A percentile compares a stretch with the other conserved stretches of the same genome.
phyloP scores from a whole-genome alignment of 2,888 invertebrate species.

The Leucania comma region DNA sequence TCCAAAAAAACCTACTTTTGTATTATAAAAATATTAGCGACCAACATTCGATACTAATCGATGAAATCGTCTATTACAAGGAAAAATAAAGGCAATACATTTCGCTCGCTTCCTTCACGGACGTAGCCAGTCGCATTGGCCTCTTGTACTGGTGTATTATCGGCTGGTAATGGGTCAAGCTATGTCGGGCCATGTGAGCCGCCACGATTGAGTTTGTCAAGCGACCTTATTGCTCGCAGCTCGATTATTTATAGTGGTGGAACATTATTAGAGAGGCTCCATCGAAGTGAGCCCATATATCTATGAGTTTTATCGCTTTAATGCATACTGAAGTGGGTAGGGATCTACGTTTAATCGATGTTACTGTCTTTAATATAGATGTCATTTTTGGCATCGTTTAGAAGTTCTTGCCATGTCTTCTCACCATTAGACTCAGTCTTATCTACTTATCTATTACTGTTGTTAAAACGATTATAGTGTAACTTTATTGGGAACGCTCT shows the following conservation, averaged over 20 bases:
- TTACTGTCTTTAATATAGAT: constrained; percentile 5
- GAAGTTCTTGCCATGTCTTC: neutral
- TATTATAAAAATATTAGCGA: constrained; percentile 1
- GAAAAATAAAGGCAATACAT: constrained; percentile 56
- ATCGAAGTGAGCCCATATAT: constrained; percentile 38
- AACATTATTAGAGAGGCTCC: constrained; percentile 50
- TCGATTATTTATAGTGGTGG: constrained; percentile 56
- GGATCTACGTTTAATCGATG: neutral
- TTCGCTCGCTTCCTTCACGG: constrained; percentile 35
- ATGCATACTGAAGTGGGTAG: constrained; percentile 38
- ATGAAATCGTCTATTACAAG: constrained; percentile 49
- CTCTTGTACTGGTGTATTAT: constrained; percentile 2
- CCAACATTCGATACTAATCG: constrained; percentile 32
- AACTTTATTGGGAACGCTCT: neutral
- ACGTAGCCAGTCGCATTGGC: constrained; percentile 7
- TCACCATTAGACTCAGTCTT: neutral
- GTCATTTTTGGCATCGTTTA: neutral
- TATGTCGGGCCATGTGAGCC: constrained; percentile 17
- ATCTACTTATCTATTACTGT: no score
- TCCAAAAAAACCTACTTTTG: neutral
- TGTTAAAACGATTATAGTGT: no score
- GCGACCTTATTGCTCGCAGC: constrained; percentile 49
- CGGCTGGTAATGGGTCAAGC: constrained; percentile 4
- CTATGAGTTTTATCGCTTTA: constrained; percentile 44
- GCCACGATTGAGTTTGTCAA: constrained; percentile 57